phyloP scores from a whole-genome alignment of 2,797 vertebrate species.

The Pangasius larnaudii region DNA sequence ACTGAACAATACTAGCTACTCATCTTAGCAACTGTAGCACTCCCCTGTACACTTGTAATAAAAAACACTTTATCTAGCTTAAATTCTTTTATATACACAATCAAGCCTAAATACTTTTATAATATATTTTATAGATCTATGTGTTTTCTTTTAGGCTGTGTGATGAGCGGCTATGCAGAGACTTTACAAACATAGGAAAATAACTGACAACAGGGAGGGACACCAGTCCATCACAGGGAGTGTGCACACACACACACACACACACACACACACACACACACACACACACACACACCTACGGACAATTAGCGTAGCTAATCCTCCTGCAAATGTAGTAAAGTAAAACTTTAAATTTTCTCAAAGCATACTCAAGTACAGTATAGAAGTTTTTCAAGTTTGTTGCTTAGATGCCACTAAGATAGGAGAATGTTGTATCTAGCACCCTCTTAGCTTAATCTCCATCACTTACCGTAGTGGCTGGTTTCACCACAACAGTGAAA shows the following conservation, averaged over 20 bases:
- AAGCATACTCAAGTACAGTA: neutral
- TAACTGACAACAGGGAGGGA: neutral
- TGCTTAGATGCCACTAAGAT: neutral
- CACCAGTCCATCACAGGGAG: neutral
- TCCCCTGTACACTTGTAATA: neutral
- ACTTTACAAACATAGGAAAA: too few species aligned
- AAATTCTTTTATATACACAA: neutral
- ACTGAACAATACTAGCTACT: neutral
- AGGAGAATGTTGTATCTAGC: neutral
- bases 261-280: neutral
- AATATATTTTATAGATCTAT: neutral
- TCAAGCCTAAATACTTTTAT: neutral
- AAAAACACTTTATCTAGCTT: neutral
- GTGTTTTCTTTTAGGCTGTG: neutral
- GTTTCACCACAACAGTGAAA: neutral
- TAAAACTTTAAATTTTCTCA: neutral
- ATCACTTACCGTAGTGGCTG: too few species aligned
- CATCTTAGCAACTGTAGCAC: neutral
- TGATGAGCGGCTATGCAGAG: neutral
- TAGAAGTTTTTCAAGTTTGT: neutral
- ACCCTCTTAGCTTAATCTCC: too few species aligned
- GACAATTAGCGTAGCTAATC: neutral
- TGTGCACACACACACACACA: neutral
- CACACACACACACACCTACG: neutral
- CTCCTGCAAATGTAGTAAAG: neutral